Percentiles rank a stretch among this genome's conserved stretches.
Conservation (phyloP, 2,797 vertebrate species). For the Lagorchestes hirsutus region DNA sequence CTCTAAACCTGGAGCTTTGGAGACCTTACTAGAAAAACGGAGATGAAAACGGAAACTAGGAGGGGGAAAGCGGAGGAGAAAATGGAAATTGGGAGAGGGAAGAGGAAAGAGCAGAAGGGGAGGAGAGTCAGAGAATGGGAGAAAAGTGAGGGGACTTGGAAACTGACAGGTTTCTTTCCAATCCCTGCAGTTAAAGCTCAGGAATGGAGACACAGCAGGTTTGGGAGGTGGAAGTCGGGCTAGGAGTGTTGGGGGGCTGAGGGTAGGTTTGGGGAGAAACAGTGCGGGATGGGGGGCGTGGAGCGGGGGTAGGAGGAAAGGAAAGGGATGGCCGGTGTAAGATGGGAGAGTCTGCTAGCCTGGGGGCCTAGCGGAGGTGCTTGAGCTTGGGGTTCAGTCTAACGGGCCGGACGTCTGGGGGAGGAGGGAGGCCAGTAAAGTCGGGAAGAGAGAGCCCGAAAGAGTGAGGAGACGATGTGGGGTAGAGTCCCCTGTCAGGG, state of each 20-base stretch:
- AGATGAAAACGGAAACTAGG: neutral
- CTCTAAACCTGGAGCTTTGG: neutral
- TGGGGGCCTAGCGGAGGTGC: neutral
- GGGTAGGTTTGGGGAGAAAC: neutral
- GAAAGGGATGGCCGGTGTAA: neutral
- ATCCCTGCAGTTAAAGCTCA: neutral
- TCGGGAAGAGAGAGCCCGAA: constrained; percentile 44
- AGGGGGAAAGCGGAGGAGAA: neutral
- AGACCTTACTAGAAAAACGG: neutral
- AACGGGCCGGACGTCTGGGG: neutral
- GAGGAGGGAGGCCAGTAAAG: neutral
- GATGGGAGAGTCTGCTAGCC: neutral
- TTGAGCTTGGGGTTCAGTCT: neutral
- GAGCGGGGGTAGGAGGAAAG: neutral
- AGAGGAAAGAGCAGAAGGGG: constrained; percentile 19
- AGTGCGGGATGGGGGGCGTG: no score
- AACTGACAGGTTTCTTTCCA: neutral
- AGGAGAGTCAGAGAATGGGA: neutral
- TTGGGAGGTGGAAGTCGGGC: neutral
- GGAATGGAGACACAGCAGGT: neutral
- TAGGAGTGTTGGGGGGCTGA: neutral
- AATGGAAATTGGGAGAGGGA: neutral
- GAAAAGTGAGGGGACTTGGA: neutral
- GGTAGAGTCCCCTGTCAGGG: constrained; percentile 30
- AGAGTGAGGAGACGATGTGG: constrained; percentile 56